Conservation (phyloP, 2,113 vertebrate genomes). For the Motacilla tschutschensis region DNA sequence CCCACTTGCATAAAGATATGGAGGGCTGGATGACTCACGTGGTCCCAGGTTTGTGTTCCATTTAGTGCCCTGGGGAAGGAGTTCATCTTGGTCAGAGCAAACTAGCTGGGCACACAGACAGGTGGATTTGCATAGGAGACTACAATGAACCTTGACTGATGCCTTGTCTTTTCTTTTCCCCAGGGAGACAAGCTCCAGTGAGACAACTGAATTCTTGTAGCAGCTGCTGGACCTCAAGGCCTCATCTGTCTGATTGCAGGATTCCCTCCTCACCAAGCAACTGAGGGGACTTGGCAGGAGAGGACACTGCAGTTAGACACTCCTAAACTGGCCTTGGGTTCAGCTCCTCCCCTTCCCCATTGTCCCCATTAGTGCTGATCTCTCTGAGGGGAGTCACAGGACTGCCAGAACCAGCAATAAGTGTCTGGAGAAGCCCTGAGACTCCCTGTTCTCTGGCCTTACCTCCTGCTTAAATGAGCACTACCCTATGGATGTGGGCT, state of each 20-base stretch:
- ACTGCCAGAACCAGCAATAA: slow-evolving; percentile 18
- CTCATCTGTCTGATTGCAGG: slow-evolving; percentile 48
- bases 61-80: not conserved
- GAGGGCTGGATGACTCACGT: not conserved
- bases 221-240: slow-evolving; percentile 63
- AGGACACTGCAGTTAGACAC: slow-evolving; percentile 36
- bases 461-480: slow-evolving; percentile 25
- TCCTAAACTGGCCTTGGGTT: slow-evolving; percentile 41
- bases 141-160: not conserved
- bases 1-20: not conserved
- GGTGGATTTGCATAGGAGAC: not conserved
- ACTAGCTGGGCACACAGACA: not conserved
- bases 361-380: not conserved
- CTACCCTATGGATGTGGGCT: slow-evolving; percentile 47
- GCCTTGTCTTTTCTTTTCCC: slow-evolving; percentile 44
- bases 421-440: slow-evolving; percentile 18
- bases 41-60: not conserved
- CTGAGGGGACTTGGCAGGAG: slow-evolving; percentile 36
- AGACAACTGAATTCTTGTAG: slow-evolving; percentile 76
- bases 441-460: slow-evolving; percentile 13
- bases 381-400: slow-evolving; percentile 11
- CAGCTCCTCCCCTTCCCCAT: not conserved
- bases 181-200: slow-evolving; percentile 73
- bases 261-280: slow-evolving; percentile 48
- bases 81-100: not conserved